Base-by-base conservation (phyloP, 2,888 invertebrate genomes). In the Drosophila atripex region DNA sequence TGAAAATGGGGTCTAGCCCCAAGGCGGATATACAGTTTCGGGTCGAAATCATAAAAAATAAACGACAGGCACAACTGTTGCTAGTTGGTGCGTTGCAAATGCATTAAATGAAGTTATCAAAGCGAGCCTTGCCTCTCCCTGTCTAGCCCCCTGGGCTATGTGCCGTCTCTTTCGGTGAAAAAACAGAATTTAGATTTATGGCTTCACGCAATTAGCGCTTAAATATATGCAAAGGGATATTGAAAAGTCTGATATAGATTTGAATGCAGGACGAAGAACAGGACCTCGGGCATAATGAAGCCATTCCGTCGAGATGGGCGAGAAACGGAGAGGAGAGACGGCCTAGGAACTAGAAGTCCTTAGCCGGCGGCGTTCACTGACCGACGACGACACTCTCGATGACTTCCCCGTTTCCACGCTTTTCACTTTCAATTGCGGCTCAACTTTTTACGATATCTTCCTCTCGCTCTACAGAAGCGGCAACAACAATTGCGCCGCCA, bases 181-280 rank as follows among this genome's bases (percentile, higher is more conserved):
- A 76, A 80, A 70, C 59, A 66, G 75, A 71, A 73, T 77, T 78
- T 75, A 63, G 74, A 82, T 85, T 86, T 82, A 89, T 89, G 76
- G 82, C 86, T 89, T 89, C 87, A 89, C 88, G 89, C 89, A 89
- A 89, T 89, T 89, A 89, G 80, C 80, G 85, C 85, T 82, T 78
- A 86, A 78, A 69, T 78, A 71, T 83, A 80, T 88, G 88, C 86
- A 86, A 86, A 84, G 84, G 75, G 80, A 84, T 84, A 80, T 85
- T 79, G 83, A 85, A 82, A 77, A 61, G 55, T 65, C 52, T 45
- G 64, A 66, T 53, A 35, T 49, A 58, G 49, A 69, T 70, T 60
- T 66, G 60, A 78, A 61, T 58, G 47, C 78, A 77, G 45, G 50
- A 52, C 58, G 16, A 68, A 68, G 65, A 72, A 73, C 65, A 65